These are phyloP conservation scores for Trichopria drosophilae DNA, from an alignment of 2,888 invertebrate genomes.

Conservation along the genomic window DNA sequence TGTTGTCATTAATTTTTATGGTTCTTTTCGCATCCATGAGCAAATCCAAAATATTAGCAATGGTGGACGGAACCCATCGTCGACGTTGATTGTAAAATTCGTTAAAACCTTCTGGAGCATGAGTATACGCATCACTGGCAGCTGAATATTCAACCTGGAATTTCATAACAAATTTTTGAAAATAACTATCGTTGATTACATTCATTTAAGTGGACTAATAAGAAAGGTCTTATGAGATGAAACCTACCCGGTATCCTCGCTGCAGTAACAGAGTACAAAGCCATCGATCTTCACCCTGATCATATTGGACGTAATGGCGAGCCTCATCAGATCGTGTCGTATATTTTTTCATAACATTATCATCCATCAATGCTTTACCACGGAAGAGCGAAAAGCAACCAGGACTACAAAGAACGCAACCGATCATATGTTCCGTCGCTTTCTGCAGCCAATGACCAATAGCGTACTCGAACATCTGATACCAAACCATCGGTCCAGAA, in stretches of 20 bases:
- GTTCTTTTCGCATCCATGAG: constrained; percentile 77
- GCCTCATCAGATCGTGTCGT: constrained; percentile 78
- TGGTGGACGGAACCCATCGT: constrained; percentile 95
- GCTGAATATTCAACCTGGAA: constrained; percentile 82
- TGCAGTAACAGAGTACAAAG: constrained; percentile 89
- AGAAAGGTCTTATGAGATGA: neutral
- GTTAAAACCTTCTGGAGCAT: constrained; percentile 88
- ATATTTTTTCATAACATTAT: constrained; percentile 87
- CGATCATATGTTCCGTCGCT: constrained; percentile 87
- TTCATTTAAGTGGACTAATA: neutral
- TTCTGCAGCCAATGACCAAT: constrained; percentile 93
- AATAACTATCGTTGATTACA: neutral
- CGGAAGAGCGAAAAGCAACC: constrained; percentile 91
- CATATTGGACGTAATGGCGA: constrained; percentile 86
- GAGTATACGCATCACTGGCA: constrained; percentile 92
- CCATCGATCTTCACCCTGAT: constrained; percentile 98
- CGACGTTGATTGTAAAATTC: constrained; percentile 94
- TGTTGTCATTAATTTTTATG: constrained; percentile 83
- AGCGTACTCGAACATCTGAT: constrained; percentile 87
- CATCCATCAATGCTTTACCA: constrained; percentile 86
- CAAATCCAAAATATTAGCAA: constrained; percentile 91
- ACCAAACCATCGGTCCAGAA: constrained; percentile 80
- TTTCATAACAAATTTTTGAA: too few species aligned
- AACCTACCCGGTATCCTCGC: constrained; percentile 74
- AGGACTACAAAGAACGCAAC: constrained; percentile 87